phyloP scores from a whole-genome alignment of 2,113 vertebrate species.

The Triplophysa dalaica region DNA sequence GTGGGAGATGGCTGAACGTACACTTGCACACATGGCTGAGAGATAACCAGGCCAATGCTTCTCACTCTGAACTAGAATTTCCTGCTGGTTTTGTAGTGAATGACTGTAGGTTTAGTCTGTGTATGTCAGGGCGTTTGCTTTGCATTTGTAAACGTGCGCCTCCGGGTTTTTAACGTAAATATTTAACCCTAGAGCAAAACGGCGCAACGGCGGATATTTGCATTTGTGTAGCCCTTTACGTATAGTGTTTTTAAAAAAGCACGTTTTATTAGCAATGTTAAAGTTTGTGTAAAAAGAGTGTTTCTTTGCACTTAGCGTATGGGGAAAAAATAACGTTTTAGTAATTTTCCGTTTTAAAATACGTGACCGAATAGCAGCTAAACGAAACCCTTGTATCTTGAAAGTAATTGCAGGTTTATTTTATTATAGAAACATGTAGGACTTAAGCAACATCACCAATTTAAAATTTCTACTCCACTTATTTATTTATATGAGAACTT shows the following conservation, averaged over 20 bases:
- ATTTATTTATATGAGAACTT: too few relatives aligned
- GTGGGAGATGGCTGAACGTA: constrained; percentile 70
- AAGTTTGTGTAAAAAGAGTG: too few relatives aligned
- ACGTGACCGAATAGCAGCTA: too few relatives aligned
- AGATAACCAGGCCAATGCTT: neutral
- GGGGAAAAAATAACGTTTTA: too few relatives aligned
- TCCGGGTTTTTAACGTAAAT: neutral
- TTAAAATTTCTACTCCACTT: too few relatives aligned
- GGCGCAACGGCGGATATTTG: too few relatives aligned
- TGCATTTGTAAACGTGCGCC: neutral
- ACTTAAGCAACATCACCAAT: too few relatives aligned
- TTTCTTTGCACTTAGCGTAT: neutral
- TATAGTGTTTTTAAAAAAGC: neutral
- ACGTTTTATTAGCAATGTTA: neutral
- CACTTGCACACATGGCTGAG: constrained; percentile 52
- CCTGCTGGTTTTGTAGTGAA: constrained; percentile 16
- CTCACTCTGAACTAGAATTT: constrained; percentile 29
- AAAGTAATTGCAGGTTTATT: too few relatives aligned
- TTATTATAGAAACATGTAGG: too few relatives aligned
- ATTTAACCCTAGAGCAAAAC: neutral
- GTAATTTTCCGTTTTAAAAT: neutral
- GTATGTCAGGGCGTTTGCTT: neutral
- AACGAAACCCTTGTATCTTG: too few relatives aligned
- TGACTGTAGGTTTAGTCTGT: neutral
- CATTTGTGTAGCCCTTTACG: neutral